Conservation (phyloP, 2,888 invertebrate species). For the Mythimna pallens region DNA sequence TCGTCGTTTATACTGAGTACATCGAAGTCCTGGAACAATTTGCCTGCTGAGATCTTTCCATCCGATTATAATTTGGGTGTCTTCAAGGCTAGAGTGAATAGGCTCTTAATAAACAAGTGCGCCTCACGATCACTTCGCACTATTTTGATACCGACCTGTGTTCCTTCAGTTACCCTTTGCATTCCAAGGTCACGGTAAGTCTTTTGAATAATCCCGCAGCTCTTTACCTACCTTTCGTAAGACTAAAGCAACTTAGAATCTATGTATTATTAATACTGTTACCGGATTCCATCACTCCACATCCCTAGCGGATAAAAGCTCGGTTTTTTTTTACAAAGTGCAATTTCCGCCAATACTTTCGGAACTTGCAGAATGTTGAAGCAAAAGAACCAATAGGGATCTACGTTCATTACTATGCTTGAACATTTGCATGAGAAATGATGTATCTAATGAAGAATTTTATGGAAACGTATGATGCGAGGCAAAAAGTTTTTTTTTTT, state of each 20-base stretch:
- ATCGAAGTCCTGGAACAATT: no score
- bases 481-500: constrained; percentile 24
- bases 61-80: no score
- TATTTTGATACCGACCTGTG: no score
- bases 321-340: constrained; percentile 53
- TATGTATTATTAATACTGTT: constrained; percentile 37
- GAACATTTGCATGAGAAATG: constrained; percentile 26
- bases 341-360: constrained; percentile 67
- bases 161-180: no score
- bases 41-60: no score
- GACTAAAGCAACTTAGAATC: neutral
- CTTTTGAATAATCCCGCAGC: neutral
- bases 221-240: neutral
- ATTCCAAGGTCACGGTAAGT: no score
- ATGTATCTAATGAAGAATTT: constrained; percentile 25
- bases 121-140: no score
- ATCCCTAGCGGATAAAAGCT: constrained; percentile 52
- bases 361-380: constrained; percentile 52
- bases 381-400: constrained; percentile 65
- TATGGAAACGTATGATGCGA: constrained; percentile 9
- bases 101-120: no score
- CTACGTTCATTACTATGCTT: constrained; percentile 6
- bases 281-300: constrained; percentile 35
- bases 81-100: no score
- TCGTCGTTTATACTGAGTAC: no score